Evolutionary conservation across 2,113 vertebrate genomes (phyloP), one percentile per base, ranked within the genome.

Genomic region (Pseudopipra pipra): DNA sequence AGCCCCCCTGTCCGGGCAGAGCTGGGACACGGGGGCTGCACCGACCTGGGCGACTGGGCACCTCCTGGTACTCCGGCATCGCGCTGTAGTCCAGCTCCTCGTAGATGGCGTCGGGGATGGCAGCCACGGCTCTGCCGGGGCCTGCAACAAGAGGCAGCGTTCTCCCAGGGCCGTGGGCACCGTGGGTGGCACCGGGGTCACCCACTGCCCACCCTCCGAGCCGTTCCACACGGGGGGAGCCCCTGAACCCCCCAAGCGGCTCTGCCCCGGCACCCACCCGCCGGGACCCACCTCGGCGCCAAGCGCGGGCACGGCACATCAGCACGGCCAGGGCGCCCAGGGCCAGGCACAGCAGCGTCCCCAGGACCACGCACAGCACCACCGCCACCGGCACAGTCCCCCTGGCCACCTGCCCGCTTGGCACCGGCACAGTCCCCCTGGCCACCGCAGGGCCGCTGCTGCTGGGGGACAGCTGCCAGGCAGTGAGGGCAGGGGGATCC

Each of bases 121-220:
- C 30, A 3, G 55, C 74, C 0, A 3, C 2, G 4, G 39, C 55
- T 65, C 12, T 52, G 23, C 31, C 14, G 0, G 6, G 3, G 9
- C 35, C 95, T 96, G 49, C 11, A 74, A 59, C 0, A 1, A 51
- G 0, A 2, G 10, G 35, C 27, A 63, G 37, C 0, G 3, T 14
- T 68, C 25, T 14, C 19, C 33, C 1, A 1, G 13, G 8, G 41
- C 28, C 2, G 2, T 21, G 65, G 47, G 31, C 11, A 27, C 23
- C 0, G 0, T 4, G 27, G 14, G 10, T 16, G 18, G 7, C 47
- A 77, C 17, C 0, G 0, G 21, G 22, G 5, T 5, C 27, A 59
- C 5, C 24, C 16, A 1, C 18, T 6, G 25, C 22, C 24, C 63
- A 28, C n/a, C 43, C 14, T 7, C 46, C 4, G 12, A 55, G 20